Conservation (phyloP, 1,140 invertebrate genomes). For the Drosophila arawakana region DNA sequence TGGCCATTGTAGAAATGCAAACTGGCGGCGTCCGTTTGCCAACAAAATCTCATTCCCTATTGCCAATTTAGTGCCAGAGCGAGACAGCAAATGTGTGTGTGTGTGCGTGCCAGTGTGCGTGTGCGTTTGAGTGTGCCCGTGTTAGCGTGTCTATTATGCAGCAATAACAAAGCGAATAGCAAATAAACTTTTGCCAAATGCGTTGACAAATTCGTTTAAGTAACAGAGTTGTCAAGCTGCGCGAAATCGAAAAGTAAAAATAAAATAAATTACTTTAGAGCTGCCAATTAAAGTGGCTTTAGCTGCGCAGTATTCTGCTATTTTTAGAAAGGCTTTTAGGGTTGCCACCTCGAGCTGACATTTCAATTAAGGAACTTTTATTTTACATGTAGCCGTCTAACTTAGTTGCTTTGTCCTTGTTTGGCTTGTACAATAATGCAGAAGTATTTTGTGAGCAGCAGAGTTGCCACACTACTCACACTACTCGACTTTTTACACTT, state of each 20-base stretch:
- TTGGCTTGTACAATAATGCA: neutral
- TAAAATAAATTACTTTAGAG: neutral
- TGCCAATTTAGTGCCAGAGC: conserved; percentile 43
- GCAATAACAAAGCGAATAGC: conserved; percentile 5
- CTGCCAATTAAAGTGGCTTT: neutral
- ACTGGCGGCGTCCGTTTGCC: conserved; percentile 56
- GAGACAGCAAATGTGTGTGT: neutral
- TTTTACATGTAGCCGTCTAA: too few species aligned
- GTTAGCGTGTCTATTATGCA: conserved; percentile 5
- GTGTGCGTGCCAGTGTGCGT: neutral
- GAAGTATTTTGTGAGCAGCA: neutral
- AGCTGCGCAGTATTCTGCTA: neutral
- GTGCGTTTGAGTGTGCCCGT: neutral
- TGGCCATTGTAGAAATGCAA: conserved; percentile 68
- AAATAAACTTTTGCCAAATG: conserved; percentile 28
- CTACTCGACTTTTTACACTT: neutral
- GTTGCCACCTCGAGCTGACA: too few species aligned
- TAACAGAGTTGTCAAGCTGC: conserved; percentile 38
- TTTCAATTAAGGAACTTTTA: too few species aligned
- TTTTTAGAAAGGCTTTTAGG: too few species aligned
- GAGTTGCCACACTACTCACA: neutral
- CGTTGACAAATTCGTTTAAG: conserved; percentile 27
- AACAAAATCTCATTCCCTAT: conserved; percentile 56
- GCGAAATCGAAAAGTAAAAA: conserved; percentile 3
- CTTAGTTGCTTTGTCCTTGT: too few species aligned